Evolutionary conservation across 2,888 invertebrate species (phyloP), one percentile per base, ranked within the genome.

Genomic region (Cecidostiba fungosa): DNA sequence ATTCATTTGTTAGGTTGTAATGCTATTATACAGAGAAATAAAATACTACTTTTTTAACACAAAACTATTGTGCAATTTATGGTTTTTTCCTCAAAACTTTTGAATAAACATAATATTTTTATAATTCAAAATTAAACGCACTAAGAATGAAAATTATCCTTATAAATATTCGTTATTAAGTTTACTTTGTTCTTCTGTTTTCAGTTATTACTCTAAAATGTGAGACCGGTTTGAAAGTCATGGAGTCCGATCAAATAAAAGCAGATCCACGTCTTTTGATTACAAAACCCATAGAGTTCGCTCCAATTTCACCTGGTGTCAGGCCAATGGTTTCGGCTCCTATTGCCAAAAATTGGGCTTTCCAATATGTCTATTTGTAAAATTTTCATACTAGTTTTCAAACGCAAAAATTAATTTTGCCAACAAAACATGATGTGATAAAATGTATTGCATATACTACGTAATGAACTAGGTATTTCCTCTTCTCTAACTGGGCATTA

Each of bases 221-320:
- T 12, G 47, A 59, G 5, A 82, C 74, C 32, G 39, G 23, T 14
- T 74, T 47, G 23, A 82, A 66, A 29, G 81, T 82, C 19, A 74
- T 43, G 74, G 32, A 82, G n/a, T n/a, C 10, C 6, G 32, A 62
- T 14, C 19, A 82, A 26, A 5, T 47, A 6, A 74, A 62, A 5
- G 19, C 16, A 43, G 66, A 77, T 8, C 66, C 10, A 6, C 39
- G 19, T n/a, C 66, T 66, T 8, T 19, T 66, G 19, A 66, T 77
- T 26, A 43, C 32, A 23, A 77, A 54, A 23, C 39, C 77, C 12
- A 23, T 59, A 5, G 77, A 62, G 39, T 12, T 66, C 14, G 26
- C 14, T 10, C 62, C 43, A 4, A 29, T 77, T 43, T 19, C n/a
- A 4, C 16, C 16, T 19, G 19, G 0, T 5, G 8, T 19, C 6